Evolutionary conservation across 2,888 invertebrate species (phyloP).

Genomic region (Cataglyphis altisquamis): DNA sequence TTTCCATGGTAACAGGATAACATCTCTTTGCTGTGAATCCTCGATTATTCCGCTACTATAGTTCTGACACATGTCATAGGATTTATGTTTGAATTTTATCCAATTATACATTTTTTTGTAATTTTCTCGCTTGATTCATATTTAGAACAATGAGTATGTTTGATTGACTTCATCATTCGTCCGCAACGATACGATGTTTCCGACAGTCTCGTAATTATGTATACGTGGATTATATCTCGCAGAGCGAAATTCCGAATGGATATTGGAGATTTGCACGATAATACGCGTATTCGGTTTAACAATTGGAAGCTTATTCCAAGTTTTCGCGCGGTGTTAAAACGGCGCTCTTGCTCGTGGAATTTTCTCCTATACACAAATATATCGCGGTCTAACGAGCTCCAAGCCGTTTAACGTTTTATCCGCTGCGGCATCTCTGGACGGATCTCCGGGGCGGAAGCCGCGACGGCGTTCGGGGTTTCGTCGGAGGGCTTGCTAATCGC

Average conservation of each 20-base stretch:
- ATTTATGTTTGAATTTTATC: background rate
- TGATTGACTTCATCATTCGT: background rate
- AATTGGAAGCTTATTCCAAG: slow-evolving; percentile 32
- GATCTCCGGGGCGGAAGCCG: slow-evolving; percentile 13
- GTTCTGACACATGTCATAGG: background rate
- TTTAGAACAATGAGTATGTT: background rate
- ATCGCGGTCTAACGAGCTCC: slow-evolving; percentile 47
- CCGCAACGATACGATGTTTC: background rate
- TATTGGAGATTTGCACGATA: slow-evolving; percentile 14
- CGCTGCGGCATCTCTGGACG: slow-evolving; percentile 15
- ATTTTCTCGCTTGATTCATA: background rate
- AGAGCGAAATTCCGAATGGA: slow-evolving; percentile 18
- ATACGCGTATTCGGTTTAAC: slow-evolving; percentile 8
- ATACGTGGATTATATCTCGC: background rate
- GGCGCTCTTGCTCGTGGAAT: background rate
- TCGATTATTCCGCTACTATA: background rate
- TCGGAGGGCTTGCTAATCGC: slow-evolving; percentile 47
- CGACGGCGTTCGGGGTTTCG: slow-evolving; percentile 36
- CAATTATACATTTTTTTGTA: background rate
- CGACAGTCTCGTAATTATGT: background rate
- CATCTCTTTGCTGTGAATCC: background rate
- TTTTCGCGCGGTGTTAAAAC: slow-evolving; percentile 40
- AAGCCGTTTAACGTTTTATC: slow-evolving; percentile 50
- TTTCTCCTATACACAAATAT: slow-evolving; percentile 23
- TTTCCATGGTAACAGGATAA: slow-evolving; percentile 45